These are phyloP conservation scores for Sycophila sp. DNA, from an alignment of 1,140 invertebrate species.

Conservation along the genomic window DNA sequence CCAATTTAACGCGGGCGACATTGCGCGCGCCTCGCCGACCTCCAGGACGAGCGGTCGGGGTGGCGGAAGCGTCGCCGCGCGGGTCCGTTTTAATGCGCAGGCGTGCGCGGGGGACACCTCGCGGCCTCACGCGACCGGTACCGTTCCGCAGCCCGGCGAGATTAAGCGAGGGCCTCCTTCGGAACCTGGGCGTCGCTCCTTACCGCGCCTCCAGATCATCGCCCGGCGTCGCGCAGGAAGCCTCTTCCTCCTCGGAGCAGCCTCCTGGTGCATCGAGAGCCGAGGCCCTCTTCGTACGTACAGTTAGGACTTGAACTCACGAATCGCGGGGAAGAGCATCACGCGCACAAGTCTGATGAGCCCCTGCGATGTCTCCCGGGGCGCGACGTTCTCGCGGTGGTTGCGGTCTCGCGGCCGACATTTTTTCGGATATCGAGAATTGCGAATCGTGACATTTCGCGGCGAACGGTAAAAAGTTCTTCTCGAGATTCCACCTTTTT, in stretches of 20 bases:
- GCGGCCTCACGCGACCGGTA: neutral
- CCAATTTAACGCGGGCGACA: conserved; percentile 61
- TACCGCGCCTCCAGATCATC: neutral
- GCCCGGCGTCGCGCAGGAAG: neutral
- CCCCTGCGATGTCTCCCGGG: neutral
- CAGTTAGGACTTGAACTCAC: conserved; percentile 23
- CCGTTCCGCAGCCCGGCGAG: conserved; percentile 1
- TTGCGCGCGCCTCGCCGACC: too few species aligned
- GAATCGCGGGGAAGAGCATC: neutral
- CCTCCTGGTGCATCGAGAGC: neutral
- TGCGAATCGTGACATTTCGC: too few species aligned
- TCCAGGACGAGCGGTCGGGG: conserved; percentile 17
- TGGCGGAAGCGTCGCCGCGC: neutral
- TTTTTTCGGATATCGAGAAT: neutral
- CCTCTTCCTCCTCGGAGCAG: conserved; percentile 3
- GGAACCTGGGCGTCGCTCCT: conserved; percentile 12
- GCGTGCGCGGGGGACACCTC: conserved; percentile 2
- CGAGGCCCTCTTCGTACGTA: neutral
- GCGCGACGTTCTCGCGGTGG: neutral
- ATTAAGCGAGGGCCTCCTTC: conserved; percentile 14
- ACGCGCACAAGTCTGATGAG: neutral
- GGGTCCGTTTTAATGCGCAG: conserved; percentile 32
- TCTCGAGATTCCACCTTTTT: too few species aligned
- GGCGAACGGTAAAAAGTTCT: too few species aligned
- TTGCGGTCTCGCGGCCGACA: neutral